A percentile compares a stretch with the other conserved stretches of the same genome.
These are phyloP conservation scores for Baryphthengus martii DNA, from an alignment of 2,113 vertebrate genomes.

Conservation along the genomic window DNA sequence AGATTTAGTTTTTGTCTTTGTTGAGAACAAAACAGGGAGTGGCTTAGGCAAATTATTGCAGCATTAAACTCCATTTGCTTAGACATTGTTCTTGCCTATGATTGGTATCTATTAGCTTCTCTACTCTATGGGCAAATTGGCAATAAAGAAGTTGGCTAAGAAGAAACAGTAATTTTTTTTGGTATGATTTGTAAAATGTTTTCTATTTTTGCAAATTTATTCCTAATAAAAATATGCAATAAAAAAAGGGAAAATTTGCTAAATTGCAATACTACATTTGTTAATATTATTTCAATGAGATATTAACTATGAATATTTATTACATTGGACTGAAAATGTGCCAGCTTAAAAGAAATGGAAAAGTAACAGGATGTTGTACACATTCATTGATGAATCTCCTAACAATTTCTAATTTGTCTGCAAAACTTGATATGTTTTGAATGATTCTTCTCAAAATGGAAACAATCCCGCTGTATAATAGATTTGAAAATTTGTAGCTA, in stretches of 20 bases:
- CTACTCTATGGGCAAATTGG: background rate
- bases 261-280: background rate
- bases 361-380: background rate
- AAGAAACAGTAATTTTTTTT: background rate
- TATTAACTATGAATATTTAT: background rate
- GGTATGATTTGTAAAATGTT: accelerated
- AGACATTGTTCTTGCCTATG: background rate
- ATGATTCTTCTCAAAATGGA: background rate
- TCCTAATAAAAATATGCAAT: background rate
- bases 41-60: background rate
- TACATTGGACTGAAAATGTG: background rate
- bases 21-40: background rate
- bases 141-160: background rate
- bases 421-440: background rate
- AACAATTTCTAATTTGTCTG: background rate
- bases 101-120: background rate
- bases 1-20: background rate
- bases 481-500: background rate
- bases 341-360: background rate
- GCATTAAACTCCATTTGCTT: background rate
- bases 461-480: background rate
- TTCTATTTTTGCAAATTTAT: background rate
- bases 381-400: background rate
- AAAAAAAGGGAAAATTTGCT: background rate
- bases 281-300: background rate